Evolutionary conservation across 2,888 invertebrate species (phyloP).

Genomic region (Tachina grossa): DNA sequence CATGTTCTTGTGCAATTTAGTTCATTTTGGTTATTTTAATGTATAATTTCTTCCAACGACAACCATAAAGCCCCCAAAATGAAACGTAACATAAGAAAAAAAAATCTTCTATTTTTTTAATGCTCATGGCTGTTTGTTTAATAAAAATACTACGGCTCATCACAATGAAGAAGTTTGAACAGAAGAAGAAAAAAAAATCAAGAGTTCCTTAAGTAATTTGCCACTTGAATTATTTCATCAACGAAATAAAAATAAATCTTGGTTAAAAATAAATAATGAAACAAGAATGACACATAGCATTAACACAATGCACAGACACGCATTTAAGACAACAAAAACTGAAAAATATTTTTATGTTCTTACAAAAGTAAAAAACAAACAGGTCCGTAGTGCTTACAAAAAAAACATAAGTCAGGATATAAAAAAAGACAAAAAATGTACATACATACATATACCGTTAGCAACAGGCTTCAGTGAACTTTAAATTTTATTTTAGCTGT

Average conservation of each 20-base stretch:
- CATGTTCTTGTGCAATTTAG: conserved; percentile 37
- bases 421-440: conserved; percentile 5
- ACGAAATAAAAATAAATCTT: conserved; percentile 58
- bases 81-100: conserved; percentile 14
- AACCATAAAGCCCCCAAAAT: conserved; percentile 35
- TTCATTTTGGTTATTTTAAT: conserved; percentile 44
- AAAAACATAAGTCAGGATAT: neutral
- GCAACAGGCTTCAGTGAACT: conserved; percentile 28
- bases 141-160: neutral
- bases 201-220: conserved; percentile 66
- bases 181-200: conserved; percentile 53
- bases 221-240: conserved; percentile 68
- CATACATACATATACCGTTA: neutral
- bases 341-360: conserved; percentile 3
- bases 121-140: conserved; percentile 29
- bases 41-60: conserved; percentile 35
- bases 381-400: conserved; percentile 25
- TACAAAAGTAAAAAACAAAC: conserved; percentile 13
- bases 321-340: conserved; percentile 20
- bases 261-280: conserved; percentile 3
- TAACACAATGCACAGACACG: conserved; percentile 9
- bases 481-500: conserved; percentile 7
- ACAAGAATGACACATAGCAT: conserved; percentile 1
- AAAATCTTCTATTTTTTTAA: conserved; percentile 3
- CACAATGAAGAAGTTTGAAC: neutral